Conservation (phyloP, 2,888 invertebrate species). For the Urechis unicinctus region DNA sequence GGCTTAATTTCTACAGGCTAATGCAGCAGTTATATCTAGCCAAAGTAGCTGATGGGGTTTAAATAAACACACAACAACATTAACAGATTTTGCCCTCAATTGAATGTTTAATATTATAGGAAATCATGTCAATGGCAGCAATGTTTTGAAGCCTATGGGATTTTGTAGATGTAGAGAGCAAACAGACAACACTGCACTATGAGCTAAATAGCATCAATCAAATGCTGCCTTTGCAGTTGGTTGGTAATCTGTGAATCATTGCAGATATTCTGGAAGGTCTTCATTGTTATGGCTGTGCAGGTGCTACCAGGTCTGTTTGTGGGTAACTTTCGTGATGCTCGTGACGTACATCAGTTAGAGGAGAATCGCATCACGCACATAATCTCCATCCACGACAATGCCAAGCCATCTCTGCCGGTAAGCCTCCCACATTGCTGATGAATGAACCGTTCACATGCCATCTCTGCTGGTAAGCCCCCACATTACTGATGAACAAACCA, state of each 20-base stretch:
- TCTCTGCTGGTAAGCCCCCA: background rate
- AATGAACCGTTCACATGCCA: background rate
- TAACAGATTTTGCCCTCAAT: too few relatives aligned
- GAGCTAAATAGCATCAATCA: slow-evolving; percentile 60
- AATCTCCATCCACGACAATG: slow-evolving; percentile 84
- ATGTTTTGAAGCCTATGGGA: too few relatives aligned
- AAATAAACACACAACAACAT: too few relatives aligned
- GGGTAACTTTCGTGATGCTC: slow-evolving; percentile 92
- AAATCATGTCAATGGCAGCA: too few relatives aligned
- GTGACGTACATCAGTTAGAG: slow-evolving; percentile 80
- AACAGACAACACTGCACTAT: slow-evolving; percentile 36
- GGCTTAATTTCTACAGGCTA: too few relatives aligned
- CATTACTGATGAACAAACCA: background rate
- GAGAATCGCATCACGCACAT: slow-evolving; percentile 90
- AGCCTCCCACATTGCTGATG: slow-evolving; percentile 1
- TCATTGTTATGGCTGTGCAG: slow-evolving; percentile 18
- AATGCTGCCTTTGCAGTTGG: slow-evolving; percentile 55
- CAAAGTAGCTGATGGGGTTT: too few relatives aligned
- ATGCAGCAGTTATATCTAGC: too few relatives aligned
- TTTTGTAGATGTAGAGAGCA: background rate
- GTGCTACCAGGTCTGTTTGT: slow-evolving; percentile 87
- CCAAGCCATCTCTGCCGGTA: slow-evolving; percentile 31
- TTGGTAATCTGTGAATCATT: too few relatives aligned
- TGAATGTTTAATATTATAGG: too few relatives aligned
- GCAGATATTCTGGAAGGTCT: too few relatives aligned